Evolutionary conservation across 2,113 vertebrate species (phyloP), one percentile per base, ranked within the genome.

Genomic region (Cathartes aura): DNA sequence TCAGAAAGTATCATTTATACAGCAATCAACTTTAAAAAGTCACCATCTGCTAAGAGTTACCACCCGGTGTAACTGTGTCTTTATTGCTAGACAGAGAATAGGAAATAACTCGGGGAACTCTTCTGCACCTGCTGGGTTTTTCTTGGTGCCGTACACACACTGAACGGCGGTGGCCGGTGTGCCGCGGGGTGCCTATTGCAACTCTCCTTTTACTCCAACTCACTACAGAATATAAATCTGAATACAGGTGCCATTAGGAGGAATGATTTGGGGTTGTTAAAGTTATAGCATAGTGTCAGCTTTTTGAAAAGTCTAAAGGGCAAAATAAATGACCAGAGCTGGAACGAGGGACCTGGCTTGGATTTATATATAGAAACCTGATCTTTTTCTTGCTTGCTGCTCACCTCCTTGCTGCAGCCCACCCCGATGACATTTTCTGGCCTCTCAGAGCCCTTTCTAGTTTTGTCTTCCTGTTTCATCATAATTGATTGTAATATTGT

Each of bases 21-120:
- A 70, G 74, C 87, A 84, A 89, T 87, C 73, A 68, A 82, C 91
- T 93, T 91, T 64, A 68, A 85, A 97, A 96, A 93, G 91, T 93
- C 96, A 93, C 96, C 95, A 80, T 96, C 91, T 96, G 94, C 95
- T 94, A 60, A 42, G 87, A 94, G 86, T 90, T 93, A 84, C 94
- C 92, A 93, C 89, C 86, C 2, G 6, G 86, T 78, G 88, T 70
- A 95, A 70, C 74, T 34, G 67, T 48, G 45, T 62, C 88, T 95
- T 91, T 89, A 90, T 76, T 89, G 94, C 68, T 13, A 88, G 88
- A 45, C 15, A 67, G 74, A 96, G 92, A 94, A 60, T 27, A 88
- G 88, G 90, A 89, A 83, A 67, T 81, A 94, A 94, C 87, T 93
- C 13, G 1, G 93, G 95, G 82, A 92, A 86, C 84, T 66, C 88